Percentiles rank a stretch among this genome's conserved stretches.
Evolutionary conservation across 2,888 invertebrate species (phyloP).

Genomic region (Euplexia lucipara): DNA sequence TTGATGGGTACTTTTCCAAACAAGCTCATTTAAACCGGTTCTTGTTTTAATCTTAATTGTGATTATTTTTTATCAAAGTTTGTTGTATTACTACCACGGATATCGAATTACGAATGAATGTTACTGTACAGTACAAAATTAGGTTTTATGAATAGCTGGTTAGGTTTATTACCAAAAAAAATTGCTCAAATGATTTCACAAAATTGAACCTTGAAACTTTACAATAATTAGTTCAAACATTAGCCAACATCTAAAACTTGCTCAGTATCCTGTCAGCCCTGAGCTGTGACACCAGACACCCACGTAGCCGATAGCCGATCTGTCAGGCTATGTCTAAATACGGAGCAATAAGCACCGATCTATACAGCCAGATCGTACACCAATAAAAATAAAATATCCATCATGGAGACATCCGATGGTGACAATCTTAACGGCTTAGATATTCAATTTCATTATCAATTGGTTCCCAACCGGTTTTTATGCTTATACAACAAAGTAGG

Average conservation of each 20-base stretch:
- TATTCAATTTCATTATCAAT: constrained; percentile 34
- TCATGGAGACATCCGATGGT: constrained; percentile 23
- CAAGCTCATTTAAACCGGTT: too few relatives aligned
- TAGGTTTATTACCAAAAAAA: too few relatives aligned
- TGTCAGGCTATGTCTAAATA: constrained; percentile 59
- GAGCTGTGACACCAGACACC: constrained; percentile 57
- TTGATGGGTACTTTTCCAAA: too few relatives aligned
- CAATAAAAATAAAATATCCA: constrained; percentile 57
- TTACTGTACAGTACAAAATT: too few relatives aligned
- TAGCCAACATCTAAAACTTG: not conserved
- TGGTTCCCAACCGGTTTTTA: constrained; percentile 8
- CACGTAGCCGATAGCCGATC: constrained; percentile 55
- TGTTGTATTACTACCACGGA: too few relatives aligned
- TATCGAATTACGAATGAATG: too few relatives aligned
- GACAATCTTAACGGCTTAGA: constrained; percentile 18
- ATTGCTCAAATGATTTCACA: too few relatives aligned
- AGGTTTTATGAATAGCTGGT: too few relatives aligned
- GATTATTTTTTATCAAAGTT: too few relatives aligned
- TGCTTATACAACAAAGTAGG: not conserved
- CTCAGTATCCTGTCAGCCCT: constrained; percentile 52
- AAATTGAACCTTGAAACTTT: not conserved
- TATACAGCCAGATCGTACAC: constrained; percentile 15
- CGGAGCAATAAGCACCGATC: constrained; percentile 32
- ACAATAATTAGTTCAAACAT: not conserved
- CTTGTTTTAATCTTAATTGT: too few relatives aligned